Evolutionary conservation across 2,888 invertebrate genomes (phyloP).

Genomic region (Graphium colonna): DNA sequence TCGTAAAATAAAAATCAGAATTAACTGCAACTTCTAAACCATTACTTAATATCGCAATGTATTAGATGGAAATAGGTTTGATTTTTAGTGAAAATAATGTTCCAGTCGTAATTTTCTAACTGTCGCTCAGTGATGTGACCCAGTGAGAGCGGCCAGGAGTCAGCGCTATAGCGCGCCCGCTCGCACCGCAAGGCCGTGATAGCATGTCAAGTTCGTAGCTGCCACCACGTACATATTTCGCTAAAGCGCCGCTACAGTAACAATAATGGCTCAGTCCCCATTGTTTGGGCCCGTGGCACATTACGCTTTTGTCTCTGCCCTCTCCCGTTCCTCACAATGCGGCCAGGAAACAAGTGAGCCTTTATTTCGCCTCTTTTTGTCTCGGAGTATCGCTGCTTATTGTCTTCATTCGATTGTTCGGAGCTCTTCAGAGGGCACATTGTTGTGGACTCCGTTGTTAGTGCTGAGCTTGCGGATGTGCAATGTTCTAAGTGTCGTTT

Average conservation of each 20-base stretch:
- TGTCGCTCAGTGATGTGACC: slow-evolving; percentile 28
- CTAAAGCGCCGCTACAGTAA: slow-evolving; percentile 76
- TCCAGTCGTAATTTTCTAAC: slow-evolving; percentile 28
- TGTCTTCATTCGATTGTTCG: slow-evolving; percentile 82
- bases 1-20: too few species aligned
- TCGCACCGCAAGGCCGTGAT: slow-evolving; percentile 48
- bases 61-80: too few species aligned
- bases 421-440: slow-evolving; percentile 79
- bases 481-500: slow-evolving; percentile 71
- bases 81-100: neutral
- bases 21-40: too few species aligned
- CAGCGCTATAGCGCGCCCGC: slow-evolving; percentile 34
- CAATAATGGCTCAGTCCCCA: slow-evolving; percentile 76
- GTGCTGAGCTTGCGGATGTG: slow-evolving; percentile 76
- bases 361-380: slow-evolving; percentile 82
- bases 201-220: slow-evolving; percentile 75
- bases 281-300: slow-evolving; percentile 80
- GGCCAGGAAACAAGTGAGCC: slow-evolving; percentile 81
- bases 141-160: slow-evolving; percentile 23
- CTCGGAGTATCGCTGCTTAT: slow-evolving; percentile 81
- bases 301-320: slow-evolving; percentile 80
- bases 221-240: slow-evolving; percentile 69
- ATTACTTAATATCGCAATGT: too few species aligned
- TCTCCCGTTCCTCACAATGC: slow-evolving; percentile 80
- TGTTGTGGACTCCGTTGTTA: slow-evolving; percentile 77